Conservation (phyloP, 2,113 vertebrate species). For the Centrocercus urophasianus region DNA sequence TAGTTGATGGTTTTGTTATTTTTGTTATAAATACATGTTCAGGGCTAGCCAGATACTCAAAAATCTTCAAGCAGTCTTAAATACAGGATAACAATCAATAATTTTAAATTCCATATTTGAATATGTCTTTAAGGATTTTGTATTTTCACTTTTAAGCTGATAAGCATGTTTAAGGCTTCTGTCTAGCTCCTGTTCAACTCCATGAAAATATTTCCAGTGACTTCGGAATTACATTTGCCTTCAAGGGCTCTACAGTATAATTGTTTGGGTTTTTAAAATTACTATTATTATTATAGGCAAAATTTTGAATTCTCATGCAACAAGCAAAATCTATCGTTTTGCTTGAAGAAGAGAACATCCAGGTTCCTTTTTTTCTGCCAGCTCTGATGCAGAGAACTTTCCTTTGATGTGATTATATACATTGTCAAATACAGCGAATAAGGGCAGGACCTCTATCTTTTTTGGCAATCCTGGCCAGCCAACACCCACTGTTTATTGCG, state of each 20-base stretch:
- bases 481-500: conserved; percentile 67
- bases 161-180: not conserved
- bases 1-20: too few relatives aligned
- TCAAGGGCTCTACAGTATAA: not conserved
- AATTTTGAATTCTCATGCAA: not conserved
- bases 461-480: conserved; percentile 53
- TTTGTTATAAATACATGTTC: not conserved
- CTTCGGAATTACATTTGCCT: not conserved
- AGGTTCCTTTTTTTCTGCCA: not conserved
- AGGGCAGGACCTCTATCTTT: conserved; percentile 65
- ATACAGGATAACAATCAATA: not conserved
- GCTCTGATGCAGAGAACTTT: not conserved
- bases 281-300: not conserved
- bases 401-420: conserved; percentile 46
- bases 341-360: not conserved
- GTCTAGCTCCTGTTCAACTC: not conserved
- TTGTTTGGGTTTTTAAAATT: not conserved
- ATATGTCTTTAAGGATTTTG: not conserved
- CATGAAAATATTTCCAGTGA: not conserved
- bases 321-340: not conserved
- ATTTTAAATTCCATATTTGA: not conserved
- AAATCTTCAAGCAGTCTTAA: not conserved
- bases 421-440: conserved; percentile 38
- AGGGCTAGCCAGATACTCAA: not conserved
- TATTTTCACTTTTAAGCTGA: not conserved